Base-by-base conservation (phyloP, 2,888 invertebrate genomes). In the Caenorhabditis imperialis region DNA sequence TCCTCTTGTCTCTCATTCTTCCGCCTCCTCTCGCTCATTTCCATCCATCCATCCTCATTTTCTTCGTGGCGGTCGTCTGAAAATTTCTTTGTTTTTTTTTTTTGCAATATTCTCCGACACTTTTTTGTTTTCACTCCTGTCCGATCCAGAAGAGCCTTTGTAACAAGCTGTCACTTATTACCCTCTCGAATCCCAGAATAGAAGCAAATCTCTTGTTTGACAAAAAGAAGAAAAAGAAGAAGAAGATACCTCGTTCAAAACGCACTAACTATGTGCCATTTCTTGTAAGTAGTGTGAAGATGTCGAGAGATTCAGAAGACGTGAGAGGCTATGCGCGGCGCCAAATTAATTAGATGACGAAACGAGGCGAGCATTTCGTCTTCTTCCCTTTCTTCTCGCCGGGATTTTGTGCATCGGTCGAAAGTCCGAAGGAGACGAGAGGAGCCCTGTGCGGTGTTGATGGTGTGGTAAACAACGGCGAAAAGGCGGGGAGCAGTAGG, bases 1-100 rank as follows among this genome's bases (percentile, higher is more conserved):
- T n/a, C 35, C 37, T 40, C 47, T 47, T 48, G 37, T 42, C n/a
- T n/a, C 63, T 55, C 44, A 1, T 22, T 20, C 16, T 27, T 23
- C 37, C 33, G 30, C 47, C 38, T 42, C 27, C n/a, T 45, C 23
- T 37, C 63, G 20, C 63, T 65, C 57, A 55, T 65, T 65, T 65
- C 63, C 63, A 65, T 55, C 63, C 33, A 65, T 65, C 55, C 42
- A 55, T 65, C 55, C 65, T 65, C 65, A 65, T 65, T 65, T 65
- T 65, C 55, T 44, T 38, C 30, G 35, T 45, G 30, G 27, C 38
- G 47, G 30, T 51, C 47, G 45, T 51, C 57, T 55, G 55, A 57
- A 65, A 55, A 65, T 65, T 48, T 50, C 57, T 38, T 44, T 50
- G 44, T 50, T 44, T 48, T 65, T 40, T 45, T 55, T 42, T 45